A percentile compares a stretch with the other conserved stretches of the same genome.
phyloP scores from a whole-genome alignment of 1,140 invertebrate species.

The Chelonus insularis region DNA sequence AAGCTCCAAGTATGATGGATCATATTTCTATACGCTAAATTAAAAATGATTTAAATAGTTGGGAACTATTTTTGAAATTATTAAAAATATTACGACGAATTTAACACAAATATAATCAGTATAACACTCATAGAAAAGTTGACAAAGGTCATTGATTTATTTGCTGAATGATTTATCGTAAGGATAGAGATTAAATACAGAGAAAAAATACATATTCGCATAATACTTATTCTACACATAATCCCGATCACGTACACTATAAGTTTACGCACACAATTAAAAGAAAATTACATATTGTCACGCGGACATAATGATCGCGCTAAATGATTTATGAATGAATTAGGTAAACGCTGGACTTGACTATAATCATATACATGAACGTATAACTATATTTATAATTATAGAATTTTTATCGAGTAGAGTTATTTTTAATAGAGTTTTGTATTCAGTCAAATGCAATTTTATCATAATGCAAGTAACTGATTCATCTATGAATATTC shows the following conservation, averaged over 20 bases:
- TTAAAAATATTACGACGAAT: too few relatives aligned
- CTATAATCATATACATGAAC: too few relatives aligned
- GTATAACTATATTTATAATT: too few relatives aligned
- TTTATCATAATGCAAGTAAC: too few relatives aligned
- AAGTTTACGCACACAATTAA: not conserved
- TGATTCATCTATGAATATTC: too few relatives aligned
- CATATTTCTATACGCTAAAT: too few relatives aligned
- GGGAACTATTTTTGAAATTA: too few relatives aligned
- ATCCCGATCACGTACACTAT: not conserved
- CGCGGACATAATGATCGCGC: constrained; percentile 12
- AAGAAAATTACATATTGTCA: constrained; percentile 28
- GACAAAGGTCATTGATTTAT: constrained; percentile 6
- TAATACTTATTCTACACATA: not conserved
- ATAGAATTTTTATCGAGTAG: too few relatives aligned
- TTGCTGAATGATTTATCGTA: constrained; percentile 2
- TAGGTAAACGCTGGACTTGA: not conserved
- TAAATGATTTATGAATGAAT: constrained; percentile 29
- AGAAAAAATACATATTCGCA: not conserved
- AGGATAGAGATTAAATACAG: not conserved
- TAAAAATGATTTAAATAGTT: too few relatives aligned
- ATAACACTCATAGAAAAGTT: not conserved
- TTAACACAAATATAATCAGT: not conserved
- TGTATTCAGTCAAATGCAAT: too few relatives aligned
- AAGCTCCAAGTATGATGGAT: too few relatives aligned
- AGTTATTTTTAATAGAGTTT: too few relatives aligned